Base-by-base conservation (phyloP, 23 tunicate genomes). In the Halocynthia aurantium region DNA sequence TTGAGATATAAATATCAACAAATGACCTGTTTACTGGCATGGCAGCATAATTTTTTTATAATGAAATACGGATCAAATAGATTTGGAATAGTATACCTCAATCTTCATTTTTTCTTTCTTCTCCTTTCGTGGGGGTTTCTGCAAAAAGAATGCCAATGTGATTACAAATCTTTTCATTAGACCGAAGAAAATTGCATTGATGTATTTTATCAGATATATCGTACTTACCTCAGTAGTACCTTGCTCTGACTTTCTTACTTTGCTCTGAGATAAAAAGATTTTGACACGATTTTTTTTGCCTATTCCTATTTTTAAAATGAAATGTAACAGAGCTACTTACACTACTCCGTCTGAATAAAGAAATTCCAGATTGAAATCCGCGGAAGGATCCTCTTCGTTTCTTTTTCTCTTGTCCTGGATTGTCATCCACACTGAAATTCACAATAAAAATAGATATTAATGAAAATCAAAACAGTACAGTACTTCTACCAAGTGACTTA, bases 321-420 rank as follows among this genome's bases (percentile, higher is more conserved):
- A 20, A 15, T 15, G 21, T 18, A 0, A 68, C 12, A 12, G 51
- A 5, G 20, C 20, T 12, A 87, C 95, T 83, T 78, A 88, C 95
- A 63, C 84, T 88, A 76, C 84, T 78, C 51, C 95, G 61, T 8
- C 95, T 60, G 64, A 88, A 88, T 7, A 83, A 62, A 11, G 82
- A 81, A 64, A 74, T 74, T n/a, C 95, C 67, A 66, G 88, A 77
- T 69, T 81, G 57, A 31, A 76, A 81, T 75, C 66, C 81, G 52
- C 80, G 78, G 10, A 83, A 81, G 6, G 89, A 89, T 21, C 83
- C 80, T 55, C 77, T 69, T 50, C 96, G 79, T 75, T 89, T 89
- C 68, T 84, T 80, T 74, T 83, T 83, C 55, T 81, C 83, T 62
- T 65, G 56, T 13, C 67, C 8, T 19, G 84, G 40, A 15, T 73